Conservation (phyloP, 1,140 invertebrate species). For the Aethina tumida region DNA sequence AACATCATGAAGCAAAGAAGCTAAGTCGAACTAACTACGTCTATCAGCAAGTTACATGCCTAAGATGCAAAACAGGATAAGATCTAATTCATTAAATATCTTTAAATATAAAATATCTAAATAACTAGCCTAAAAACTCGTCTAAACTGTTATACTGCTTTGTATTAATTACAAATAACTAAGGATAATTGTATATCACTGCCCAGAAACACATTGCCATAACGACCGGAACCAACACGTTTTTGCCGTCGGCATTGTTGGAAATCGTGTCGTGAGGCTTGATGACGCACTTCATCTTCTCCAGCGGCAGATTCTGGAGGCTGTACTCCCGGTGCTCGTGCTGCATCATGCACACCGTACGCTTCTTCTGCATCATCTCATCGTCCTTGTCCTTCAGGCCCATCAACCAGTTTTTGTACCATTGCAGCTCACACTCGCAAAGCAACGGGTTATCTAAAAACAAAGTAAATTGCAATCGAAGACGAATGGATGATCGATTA, state of each 20-base stretch:
- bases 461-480: no score
- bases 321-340: conserved; percentile 69
- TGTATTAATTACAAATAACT: no score
- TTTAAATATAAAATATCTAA: no score
- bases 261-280: conserved; percentile 41
- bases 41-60: no score
- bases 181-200: conserved; percentile 16
- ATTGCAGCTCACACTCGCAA: conserved; percentile 78
- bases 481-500: no score
- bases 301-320: conserved; percentile 66
- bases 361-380: conserved; percentile 76
- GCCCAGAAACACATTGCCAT: conserved; percentile 13
- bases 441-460: conserved; percentile 74
- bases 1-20: no score
- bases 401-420: conserved; percentile 73
- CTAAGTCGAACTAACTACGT: no score
- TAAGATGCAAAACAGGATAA: no score
- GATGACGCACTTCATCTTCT: conserved; percentile 67
- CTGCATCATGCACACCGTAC: conserved; percentile 65
- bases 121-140: no score
- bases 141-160: no score
- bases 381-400: conserved; percentile 67
- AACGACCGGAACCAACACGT: conserved; percentile 5
- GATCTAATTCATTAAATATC: no score
- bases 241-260: conserved; percentile 9